These are phyloP conservation scores for Halisarca cf. caerulea DNA, from an alignment of 37 sponge, comb jelly and placozoan genomes.

Conservation along the genomic window DNA sequence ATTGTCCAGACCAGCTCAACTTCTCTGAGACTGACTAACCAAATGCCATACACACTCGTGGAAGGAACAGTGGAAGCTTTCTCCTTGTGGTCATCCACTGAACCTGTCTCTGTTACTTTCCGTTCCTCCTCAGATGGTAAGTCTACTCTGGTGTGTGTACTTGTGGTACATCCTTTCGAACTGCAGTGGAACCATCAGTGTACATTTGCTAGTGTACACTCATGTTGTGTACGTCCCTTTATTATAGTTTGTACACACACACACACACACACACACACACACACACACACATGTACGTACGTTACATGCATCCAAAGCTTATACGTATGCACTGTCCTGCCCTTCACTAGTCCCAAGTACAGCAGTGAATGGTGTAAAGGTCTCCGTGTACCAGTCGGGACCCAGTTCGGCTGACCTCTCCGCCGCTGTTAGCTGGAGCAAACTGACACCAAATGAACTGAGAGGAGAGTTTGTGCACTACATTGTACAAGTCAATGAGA, in stretches of 20 bases:
- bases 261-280: too few relatives aligned
- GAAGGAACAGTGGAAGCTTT: conserved; percentile 4
- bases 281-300: too few relatives aligned
- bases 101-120: neutral
- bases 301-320: too few relatives aligned
- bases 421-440: neutral
- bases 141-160: too few relatives aligned
- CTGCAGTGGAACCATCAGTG: neutral
- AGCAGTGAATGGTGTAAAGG: neutral
- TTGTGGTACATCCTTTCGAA: too few relatives aligned
- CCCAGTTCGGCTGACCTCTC: neutral
- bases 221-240: neutral
- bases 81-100: conserved; percentile 1
- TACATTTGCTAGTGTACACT: neutral
- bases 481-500: neutral
- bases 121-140: conserved; percentile 1
- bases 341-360: neutral
- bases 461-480: neutral
- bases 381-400: neutral
- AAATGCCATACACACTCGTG: neutral
- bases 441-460: neutral
- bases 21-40: neutral
- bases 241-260: too few relatives aligned
- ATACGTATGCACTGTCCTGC: neutral
- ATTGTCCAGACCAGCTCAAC: neutral